Evolutionary conservation across 2,113 vertebrate species (phyloP).

Genomic region (Nipponia nippon): DNA sequence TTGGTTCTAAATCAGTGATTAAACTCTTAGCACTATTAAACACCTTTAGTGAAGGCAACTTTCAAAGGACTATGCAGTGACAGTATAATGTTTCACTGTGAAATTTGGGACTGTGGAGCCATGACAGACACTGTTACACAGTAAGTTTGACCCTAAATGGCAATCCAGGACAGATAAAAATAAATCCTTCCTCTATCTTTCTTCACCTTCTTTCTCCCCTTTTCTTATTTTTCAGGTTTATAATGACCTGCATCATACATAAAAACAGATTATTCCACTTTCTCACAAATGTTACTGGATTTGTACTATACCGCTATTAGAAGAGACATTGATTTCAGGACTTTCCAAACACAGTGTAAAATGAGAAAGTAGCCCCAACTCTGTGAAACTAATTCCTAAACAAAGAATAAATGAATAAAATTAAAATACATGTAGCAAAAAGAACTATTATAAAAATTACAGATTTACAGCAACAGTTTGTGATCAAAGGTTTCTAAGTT

Average conservation of each 20-base stretch:
- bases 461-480: not conserved
- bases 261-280: not conserved
- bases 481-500: not conserved
- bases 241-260: not conserved
- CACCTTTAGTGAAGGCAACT: not conserved
- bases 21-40: not conserved
- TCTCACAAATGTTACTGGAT: not conserved
- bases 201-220: not conserved
- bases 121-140: not conserved
- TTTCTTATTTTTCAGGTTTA: not conserved
- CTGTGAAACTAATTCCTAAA: not conserved
- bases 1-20: not conserved
- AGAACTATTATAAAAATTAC: not conserved
- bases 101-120: not conserved
- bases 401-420: not conserved
- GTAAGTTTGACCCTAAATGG: not conserved
- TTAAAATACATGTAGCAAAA: not conserved
- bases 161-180: not conserved
- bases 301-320: not conserved
- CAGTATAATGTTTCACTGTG: not conserved
- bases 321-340: not conserved
- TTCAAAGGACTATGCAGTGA: conserved; percentile 1
- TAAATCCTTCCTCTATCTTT: not conserved
- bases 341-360: not conserved
- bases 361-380: not conserved